Conservation (phyloP, 2,888 invertebrate species). For the Oligia strigilis region DNA sequence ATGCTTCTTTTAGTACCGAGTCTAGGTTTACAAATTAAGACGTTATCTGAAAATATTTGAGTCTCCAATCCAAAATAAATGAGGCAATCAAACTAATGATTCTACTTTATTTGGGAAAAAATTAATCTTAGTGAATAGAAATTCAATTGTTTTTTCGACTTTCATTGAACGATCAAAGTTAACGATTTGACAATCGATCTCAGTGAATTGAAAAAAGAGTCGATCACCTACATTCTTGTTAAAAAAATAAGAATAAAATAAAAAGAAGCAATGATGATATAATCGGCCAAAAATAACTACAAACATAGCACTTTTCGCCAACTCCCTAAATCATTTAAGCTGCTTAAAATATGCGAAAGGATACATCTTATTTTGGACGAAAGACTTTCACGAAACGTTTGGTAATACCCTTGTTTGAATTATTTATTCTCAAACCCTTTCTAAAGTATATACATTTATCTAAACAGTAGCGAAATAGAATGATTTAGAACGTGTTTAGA, state of each 20-base stretch:
- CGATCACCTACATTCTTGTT: not conserved
- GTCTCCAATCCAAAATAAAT: slow-evolving; percentile 16
- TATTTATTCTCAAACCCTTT: slow-evolving; percentile 46
- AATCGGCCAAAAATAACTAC: not conserved
- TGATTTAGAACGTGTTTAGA: slow-evolving; percentile 10
- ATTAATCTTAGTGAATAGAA: not conserved
- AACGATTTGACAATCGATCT: not conserved
- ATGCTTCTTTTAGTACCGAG: not conserved
- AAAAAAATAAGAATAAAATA: not conserved
- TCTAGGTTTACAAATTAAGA: not conserved
- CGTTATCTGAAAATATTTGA: slow-evolving; percentile 11
- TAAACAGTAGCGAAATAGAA: slow-evolving; percentile 35
- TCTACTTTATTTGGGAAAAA: slow-evolving; percentile 18
- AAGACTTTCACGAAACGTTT: slow-evolving; percentile 11
- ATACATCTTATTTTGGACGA: slow-evolving; percentile 28
- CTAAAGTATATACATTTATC: slow-evolving; percentile 31
- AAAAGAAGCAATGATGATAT: not conserved
- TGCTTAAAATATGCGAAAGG: slow-evolving; percentile 34
- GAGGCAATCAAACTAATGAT: slow-evolving; percentile 13
- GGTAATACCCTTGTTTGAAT: slow-evolving; percentile 45
- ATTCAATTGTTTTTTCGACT: slow-evolving; percentile 16
- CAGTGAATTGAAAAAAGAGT: not conserved
- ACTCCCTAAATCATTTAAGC: slow-evolving; percentile 23
- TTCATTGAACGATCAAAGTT: slow-evolving; percentile 33
- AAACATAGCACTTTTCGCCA: not conserved